Evolutionary conservation across 2,113 vertebrate genomes (phyloP).

Genomic region (Bubo scandiacus): DNA sequence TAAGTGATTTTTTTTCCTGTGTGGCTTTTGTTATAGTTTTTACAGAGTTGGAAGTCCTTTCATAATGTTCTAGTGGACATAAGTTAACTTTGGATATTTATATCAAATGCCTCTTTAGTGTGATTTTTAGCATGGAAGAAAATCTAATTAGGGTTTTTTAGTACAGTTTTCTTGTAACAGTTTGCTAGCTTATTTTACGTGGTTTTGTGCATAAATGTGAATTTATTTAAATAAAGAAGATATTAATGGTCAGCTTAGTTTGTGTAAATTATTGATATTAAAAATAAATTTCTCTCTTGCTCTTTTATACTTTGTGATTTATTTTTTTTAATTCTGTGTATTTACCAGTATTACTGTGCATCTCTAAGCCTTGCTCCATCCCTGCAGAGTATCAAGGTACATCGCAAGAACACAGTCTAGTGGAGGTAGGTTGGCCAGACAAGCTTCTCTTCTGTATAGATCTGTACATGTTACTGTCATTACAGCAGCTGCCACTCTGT

Average conservation of each 20-base stretch:
- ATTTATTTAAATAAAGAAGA: slow-evolving; percentile 25
- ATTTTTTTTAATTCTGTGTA: neutral
- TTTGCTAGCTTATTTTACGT: slow-evolving; percentile 3
- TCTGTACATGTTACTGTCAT: neutral
- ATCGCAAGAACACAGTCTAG: neutral
- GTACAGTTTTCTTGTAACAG: slow-evolving; percentile 3
- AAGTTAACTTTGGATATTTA: neutral
- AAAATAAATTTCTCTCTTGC: slow-evolving; percentile 39
- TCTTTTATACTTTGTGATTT: slow-evolving; percentile 5
- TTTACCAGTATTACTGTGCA: neutral
- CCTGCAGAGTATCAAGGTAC: neutral
- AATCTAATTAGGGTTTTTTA: neutral
- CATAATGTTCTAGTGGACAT: neutral
- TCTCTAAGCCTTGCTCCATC: neutral
- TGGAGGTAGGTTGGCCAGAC: too few relatives aligned
- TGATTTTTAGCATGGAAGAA: slow-evolving; percentile 34
- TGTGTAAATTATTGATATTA: slow-evolving; percentile 40
- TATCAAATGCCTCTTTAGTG: neutral
- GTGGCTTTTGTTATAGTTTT: slow-evolving; percentile 16
- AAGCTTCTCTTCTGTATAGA: too few relatives aligned
- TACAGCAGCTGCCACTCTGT: neutral
- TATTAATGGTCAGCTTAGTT: neutral
- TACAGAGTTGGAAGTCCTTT: neutral
- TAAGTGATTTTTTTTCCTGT: neutral
- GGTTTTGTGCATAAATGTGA: slow-evolving; percentile 18